These are phyloP conservation scores for Microtus oregoni DNA, from an alignment of 2,113 vertebrate genomes.

Conservation along the genomic window DNA sequence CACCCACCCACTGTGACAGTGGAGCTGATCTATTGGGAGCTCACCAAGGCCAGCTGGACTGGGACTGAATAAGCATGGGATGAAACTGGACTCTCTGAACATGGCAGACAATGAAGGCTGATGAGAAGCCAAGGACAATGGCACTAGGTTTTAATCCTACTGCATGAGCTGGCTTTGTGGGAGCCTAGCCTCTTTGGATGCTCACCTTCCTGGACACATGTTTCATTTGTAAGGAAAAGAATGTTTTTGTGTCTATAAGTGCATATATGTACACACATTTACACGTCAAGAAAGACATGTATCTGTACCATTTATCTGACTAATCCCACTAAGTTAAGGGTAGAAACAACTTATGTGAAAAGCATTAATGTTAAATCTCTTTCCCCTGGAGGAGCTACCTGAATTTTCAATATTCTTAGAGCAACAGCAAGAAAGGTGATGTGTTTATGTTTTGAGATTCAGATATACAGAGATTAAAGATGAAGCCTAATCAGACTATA, in stretches of 20 bases:
- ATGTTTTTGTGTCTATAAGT: not conserved
- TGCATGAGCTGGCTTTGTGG: no score
- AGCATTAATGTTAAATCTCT: not conserved
- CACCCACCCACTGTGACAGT: no score
- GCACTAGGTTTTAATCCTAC: no score
- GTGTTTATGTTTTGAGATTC: not conserved
- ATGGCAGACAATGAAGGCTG: no score
- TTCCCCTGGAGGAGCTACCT: rapidly evolving
- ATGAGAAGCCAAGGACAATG: no score
- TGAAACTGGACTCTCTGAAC: no score
- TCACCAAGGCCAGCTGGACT: no score
- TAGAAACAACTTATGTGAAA: not conserved
- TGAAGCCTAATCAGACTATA: not conserved
- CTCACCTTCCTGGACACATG: no score
- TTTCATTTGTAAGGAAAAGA: not conserved
- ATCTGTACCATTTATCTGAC: not conserved
- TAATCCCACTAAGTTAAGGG: not conserved
- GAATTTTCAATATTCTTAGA: not conserved
- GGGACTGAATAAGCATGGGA: no score
- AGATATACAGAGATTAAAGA: not conserved
- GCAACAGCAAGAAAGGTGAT: not conserved
- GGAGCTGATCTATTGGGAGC: no score
- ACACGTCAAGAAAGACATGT: not conserved
- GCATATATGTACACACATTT: not conserved
- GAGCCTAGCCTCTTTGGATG: no score